phyloP scores from a whole-genome alignment of 2,113 vertebrate genomes.

The Phyllostomus hastatus region DNA sequence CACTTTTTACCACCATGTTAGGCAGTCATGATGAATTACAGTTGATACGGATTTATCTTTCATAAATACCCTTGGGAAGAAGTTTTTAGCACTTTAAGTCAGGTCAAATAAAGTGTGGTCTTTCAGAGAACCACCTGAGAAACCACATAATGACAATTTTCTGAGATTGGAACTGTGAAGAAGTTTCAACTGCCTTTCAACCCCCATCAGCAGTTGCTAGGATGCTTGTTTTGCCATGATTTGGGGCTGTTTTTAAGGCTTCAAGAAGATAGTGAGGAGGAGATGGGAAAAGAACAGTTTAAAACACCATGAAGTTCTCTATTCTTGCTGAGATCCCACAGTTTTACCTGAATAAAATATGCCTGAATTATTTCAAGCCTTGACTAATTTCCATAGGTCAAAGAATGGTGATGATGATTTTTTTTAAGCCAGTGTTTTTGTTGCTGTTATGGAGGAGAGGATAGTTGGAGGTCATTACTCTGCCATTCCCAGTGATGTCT shows the following conservation, averaged over 20 bases:
- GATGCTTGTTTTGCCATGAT: neutral
- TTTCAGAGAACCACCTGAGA: neutral
- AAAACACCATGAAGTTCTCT: neutral
- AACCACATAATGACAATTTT: neutral
- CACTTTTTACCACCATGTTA: neutral
- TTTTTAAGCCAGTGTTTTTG: neutral
- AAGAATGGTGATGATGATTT: neutral
- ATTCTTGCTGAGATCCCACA: neutral
- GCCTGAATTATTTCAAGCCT: neutral
- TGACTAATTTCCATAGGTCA: neutral
- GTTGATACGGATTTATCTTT: neutral
- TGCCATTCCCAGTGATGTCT: neutral
- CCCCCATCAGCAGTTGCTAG: neutral
- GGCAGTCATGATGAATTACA: neutral
- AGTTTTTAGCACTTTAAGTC: neutral
- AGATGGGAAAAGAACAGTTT: neutral
- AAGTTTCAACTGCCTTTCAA: neutral
- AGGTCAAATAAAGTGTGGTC: neutral
- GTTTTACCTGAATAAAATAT: neutral
- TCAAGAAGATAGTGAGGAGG: fast-evolving
- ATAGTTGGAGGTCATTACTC: neutral
- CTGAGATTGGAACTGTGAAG: neutral
- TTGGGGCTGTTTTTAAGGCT: neutral
- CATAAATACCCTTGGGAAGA: neutral
- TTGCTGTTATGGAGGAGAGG: neutral